These are phyloP conservation scores for Acrobasis consociella DNA, from an alignment of 2,888 invertebrate species.

Conservation along the genomic window DNA sequence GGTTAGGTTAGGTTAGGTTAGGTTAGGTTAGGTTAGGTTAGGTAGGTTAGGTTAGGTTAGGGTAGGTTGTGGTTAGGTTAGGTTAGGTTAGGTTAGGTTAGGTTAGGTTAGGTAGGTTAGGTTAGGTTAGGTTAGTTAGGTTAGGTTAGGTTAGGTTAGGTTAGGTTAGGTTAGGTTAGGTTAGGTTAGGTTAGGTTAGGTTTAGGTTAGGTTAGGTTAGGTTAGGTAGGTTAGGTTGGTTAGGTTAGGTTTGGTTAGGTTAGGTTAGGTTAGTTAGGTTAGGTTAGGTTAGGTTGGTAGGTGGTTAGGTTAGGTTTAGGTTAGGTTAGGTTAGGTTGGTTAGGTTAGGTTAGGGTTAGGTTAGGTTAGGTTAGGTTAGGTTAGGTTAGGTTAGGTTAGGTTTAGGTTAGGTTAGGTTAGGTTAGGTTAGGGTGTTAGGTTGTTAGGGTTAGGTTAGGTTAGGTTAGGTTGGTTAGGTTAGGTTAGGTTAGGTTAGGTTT, in stretches of 20 bases:
- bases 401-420: slow-evolving; percentile 31
- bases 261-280: slow-evolving; percentile 31
- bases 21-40: slow-evolving; percentile 29
- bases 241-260: slow-evolving; percentile 34
- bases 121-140: slow-evolving; percentile 28
- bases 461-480: slow-evolving; percentile 27
- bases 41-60: slow-evolving; percentile 29
- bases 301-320: slow-evolving; percentile 31
- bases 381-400: slow-evolving; percentile 29
- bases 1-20: slow-evolving; percentile 29
- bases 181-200: slow-evolving; percentile 30
- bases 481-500: slow-evolving; percentile 29
- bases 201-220: slow-evolving; percentile 30
- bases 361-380: slow-evolving; percentile 28
- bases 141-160: slow-evolving; percentile 28
- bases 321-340: slow-evolving; percentile 29
- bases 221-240: slow-evolving; percentile 33
- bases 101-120: slow-evolving; percentile 30
- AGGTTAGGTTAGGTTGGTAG: slow-evolving; percentile 28
- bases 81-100: slow-evolving; percentile 30
- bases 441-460: slow-evolving; percentile 29
- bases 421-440: slow-evolving; percentile 29
- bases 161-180: slow-evolving; percentile 29
- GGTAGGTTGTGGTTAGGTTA: slow-evolving; percentile 29
- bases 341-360: slow-evolving; percentile 30